phyloP scores from a whole-genome alignment of 2,888 invertebrate genomes.

The Nephrocerus scutellatus region DNA sequence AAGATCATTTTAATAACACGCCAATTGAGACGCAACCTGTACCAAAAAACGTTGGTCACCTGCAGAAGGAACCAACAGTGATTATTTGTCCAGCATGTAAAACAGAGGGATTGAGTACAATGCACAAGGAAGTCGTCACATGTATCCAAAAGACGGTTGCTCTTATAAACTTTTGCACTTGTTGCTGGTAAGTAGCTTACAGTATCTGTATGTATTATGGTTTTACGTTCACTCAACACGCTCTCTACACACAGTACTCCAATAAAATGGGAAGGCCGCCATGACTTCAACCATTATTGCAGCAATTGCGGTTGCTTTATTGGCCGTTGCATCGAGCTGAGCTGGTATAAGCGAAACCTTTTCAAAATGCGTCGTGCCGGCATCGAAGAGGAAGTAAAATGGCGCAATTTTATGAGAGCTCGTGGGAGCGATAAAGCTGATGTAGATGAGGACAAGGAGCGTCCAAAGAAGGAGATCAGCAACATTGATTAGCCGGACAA shows the following conservation, averaged over 20 bases:
- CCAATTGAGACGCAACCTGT: slow-evolving; percentile 21
- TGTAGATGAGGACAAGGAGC: slow-evolving; percentile 21
- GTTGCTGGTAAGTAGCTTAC: too few relatives aligned
- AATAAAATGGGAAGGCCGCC: slow-evolving; percentile 31
- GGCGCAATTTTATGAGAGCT: slow-evolving; percentile 27
- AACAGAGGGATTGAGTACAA: slow-evolving; percentile 30
- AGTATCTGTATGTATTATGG: neutral
- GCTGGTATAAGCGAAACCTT: slow-evolving; percentile 22
- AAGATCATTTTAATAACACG: too few relatives aligned
- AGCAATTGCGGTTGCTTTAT: slow-evolving; percentile 41
- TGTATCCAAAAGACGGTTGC: slow-evolving; percentile 32
- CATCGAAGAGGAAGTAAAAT: slow-evolving; percentile 15
- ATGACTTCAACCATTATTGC: slow-evolving; percentile 43
- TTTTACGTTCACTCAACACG: neutral
- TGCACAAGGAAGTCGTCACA: slow-evolving; percentile 35
- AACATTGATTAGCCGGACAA: too few relatives aligned
- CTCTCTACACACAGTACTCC: slow-evolving; percentile 24
- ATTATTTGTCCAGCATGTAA: slow-evolving; percentile 39
- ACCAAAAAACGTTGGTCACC: slow-evolving; percentile 31
- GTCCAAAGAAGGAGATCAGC: too few relatives aligned
- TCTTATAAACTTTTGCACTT: slow-evolving; percentile 32
- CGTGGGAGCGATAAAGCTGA: slow-evolving; percentile 26
- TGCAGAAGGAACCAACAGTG: slow-evolving; percentile 31
- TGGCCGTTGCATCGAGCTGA: slow-evolving; percentile 33
- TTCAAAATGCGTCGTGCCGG: slow-evolving; percentile 32